Percentiles rank a stretch among this genome's conserved stretches.
phyloP scores from a whole-genome alignment of 2,888 invertebrate genomes.

The Chaetogeoica ovagalla region DNA sequence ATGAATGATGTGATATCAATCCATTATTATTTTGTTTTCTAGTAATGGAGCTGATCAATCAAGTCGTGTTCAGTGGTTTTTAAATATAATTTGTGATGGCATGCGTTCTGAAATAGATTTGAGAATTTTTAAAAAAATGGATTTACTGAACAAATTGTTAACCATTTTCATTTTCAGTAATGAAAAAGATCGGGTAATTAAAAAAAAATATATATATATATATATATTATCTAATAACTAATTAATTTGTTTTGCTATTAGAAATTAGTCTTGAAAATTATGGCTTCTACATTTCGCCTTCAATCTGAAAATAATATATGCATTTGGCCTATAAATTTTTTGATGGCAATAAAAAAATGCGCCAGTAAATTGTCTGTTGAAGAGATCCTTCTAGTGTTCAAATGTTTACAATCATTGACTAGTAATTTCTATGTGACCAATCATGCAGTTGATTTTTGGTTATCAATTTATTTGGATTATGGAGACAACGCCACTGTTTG shows the following conservation, averaged over 20 bases:
- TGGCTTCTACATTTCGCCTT: constrained; percentile 10
- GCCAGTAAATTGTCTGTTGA: neutral
- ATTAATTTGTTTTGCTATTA: constrained; percentile 15
- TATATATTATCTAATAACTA: neutral
- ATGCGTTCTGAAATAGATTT: constrained; percentile 76
- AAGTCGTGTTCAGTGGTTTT: constrained; percentile 73
- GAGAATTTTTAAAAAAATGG: constrained; percentile 62
- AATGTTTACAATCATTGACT: constrained; percentile 30
- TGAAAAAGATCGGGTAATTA: constrained; percentile 16
- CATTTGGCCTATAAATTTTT: constrained; percentile 36
- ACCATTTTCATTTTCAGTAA: neutral
- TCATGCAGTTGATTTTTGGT: constrained; percentile 28
- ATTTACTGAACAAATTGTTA: constrained; percentile 36
- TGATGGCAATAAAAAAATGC: constrained; percentile 5
- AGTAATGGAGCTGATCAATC: neutral
- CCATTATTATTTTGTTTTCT: neutral
- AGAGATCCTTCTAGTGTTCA: constrained; percentile 3
- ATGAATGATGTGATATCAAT: neutral
- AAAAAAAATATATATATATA: neutral
- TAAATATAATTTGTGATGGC: constrained; percentile 76
- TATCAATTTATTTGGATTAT: neutral
- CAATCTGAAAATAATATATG: constrained; percentile 43
- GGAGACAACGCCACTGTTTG: neutral
- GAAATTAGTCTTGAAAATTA: constrained; percentile 26
- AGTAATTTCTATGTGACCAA: constrained; percentile 5